Conservation (phyloP, 2,113 vertebrate species). For the Protobothrops mucrosquamatus region DNA sequence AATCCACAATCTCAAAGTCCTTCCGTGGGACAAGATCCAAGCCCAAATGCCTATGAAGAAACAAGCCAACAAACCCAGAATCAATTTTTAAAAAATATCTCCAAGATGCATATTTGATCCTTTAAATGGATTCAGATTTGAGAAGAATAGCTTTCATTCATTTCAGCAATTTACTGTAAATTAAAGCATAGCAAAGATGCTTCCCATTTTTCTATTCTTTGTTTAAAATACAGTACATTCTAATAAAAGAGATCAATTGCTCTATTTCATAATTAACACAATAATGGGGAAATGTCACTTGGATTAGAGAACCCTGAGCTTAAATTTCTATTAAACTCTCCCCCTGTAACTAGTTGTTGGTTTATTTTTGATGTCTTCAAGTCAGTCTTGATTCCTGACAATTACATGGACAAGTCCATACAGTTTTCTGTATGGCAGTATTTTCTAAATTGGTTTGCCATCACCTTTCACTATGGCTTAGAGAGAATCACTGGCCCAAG, state of each 20-base stretch:
- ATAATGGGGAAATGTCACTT: neutral
- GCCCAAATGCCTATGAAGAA: conserved; percentile 85
- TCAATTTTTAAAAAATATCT: neutral
- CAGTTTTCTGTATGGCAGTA: neutral
- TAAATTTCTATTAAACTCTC: neutral
- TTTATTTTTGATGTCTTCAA: neutral
- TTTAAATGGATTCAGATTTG: neutral
- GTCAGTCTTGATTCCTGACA: neutral
- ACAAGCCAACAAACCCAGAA: conserved; percentile 39
- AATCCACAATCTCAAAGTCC: conserved; percentile 97
- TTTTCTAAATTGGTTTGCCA: neutral
- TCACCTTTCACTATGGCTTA: neutral
- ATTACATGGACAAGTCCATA: neutral
- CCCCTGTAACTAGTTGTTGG: neutral
- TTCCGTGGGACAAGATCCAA: conserved; percentile 95
- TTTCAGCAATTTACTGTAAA: neutral
- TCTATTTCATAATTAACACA: neutral
- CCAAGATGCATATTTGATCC: neutral
- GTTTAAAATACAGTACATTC: neutral
- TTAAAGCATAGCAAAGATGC: neutral
- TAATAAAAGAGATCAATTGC: neutral
- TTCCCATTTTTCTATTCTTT: neutral
- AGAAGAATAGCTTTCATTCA: neutral
- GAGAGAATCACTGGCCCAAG: neutral
- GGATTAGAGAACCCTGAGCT: neutral